Conservation (phyloP, 2,888 invertebrate genomes). For the Alsophila aescularia region DNA sequence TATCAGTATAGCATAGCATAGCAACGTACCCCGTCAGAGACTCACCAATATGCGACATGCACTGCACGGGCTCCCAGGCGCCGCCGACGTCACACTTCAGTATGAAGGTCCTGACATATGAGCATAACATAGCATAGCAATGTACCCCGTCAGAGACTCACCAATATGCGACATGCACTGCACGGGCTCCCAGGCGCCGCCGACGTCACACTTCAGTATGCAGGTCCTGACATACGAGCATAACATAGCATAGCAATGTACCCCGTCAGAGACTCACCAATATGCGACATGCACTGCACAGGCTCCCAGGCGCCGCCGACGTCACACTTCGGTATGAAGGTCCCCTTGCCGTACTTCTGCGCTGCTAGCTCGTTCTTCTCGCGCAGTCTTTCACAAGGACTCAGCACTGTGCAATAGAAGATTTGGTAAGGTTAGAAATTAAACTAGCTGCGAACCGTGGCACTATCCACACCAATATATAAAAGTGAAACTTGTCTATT, state of each 20-base stretch:
- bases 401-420: constrained; percentile 82
- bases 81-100: constrained; percentile 90
- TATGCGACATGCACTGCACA: constrained; percentile 89
- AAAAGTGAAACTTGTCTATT: no score
- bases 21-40: background rate
- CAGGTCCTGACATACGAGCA: no score
- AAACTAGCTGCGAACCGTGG: no score
- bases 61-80: constrained; percentile 92
- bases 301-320: constrained; percentile 91
- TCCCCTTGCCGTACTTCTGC: constrained; percentile 88
- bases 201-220: constrained; percentile 90
- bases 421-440: background rate
- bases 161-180: constrained; percentile 89
- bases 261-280: constrained; percentile 62
- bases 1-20: no score
- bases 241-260: background rate
- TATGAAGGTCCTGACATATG: no score
- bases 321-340: constrained; percentile 92
- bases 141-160: constrained; percentile 42
- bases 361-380: constrained; percentile 91
- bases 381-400: constrained; percentile 91
- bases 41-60: constrained; percentile 85
- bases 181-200: constrained; percentile 91
- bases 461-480: no score
- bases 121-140: no score